These are phyloP conservation scores for Hormaphis cornu DNA, from an alignment of 1,140 invertebrate species.

Conservation along the genomic window DNA sequence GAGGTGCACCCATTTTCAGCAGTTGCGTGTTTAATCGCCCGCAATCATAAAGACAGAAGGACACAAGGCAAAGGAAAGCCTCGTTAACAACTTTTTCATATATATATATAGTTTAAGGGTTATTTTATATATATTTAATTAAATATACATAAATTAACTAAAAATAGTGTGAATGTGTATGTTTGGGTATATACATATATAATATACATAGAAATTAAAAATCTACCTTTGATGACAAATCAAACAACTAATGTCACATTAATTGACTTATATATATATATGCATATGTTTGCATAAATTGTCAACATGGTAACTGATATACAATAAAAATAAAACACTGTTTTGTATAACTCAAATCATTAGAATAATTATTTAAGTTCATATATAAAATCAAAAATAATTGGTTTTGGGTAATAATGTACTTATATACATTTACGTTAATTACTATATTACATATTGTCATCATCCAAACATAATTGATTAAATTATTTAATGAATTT, in stretches of 20 bases:
- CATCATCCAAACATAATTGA: too few species aligned
- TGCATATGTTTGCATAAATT: background rate
- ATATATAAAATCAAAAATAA: too few species aligned
- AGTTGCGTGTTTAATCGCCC: slow-evolving; percentile 31
- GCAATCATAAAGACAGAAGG: slow-evolving; percentile 32
- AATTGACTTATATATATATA: background rate
- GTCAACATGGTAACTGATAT: too few species aligned
- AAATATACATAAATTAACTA: slow-evolving; percentile 30
- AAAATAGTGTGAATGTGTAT: slow-evolving; percentile 14
- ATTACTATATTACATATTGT: too few species aligned
- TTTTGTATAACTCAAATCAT: too few species aligned
- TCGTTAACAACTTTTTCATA: slow-evolving; percentile 31
- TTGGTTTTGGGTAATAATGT: too few species aligned
- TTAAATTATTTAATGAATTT: too few species aligned
- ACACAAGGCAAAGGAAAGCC: slow-evolving; percentile 31
- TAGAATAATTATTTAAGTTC: too few species aligned
- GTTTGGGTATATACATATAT: slow-evolving; percentile 12
- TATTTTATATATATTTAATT: slow-evolving; percentile 22
- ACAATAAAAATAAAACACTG: too few species aligned
- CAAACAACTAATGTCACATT: slow-evolving; percentile 8
- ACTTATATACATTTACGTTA: too few species aligned
- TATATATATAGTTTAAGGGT: slow-evolving; percentile 11
- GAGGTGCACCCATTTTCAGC: slow-evolving; percentile 26
- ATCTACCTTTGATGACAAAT: background rate
- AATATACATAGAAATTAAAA: background rate